Base-by-base conservation (phyloP, 1,140 invertebrate species). In the Nymphalis io region DNA sequence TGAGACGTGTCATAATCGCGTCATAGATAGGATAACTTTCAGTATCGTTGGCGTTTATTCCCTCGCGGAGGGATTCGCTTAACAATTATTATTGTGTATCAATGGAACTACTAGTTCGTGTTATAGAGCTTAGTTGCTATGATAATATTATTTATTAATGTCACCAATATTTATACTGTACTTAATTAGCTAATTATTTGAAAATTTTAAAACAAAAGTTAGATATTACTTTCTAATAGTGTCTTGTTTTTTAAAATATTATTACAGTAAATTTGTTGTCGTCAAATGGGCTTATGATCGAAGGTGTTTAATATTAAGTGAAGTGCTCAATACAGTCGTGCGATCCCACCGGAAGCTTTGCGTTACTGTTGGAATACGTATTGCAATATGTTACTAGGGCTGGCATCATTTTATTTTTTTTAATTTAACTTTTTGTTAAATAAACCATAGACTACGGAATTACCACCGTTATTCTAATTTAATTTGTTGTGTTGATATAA, bases 301-400 rank as follows among this genome's bases (percentile, higher is more conserved):
- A 15, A 51, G 58, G 44, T 72, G 57, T 65, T 65, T 75, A 42
- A 67, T 70, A 65, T 71, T 42, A 62, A 71, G 63, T 33, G 57
- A 70, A 55, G 70, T 63, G 59, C 64, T 16, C 13, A 39, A 40
- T 55, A 44, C 48, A 21, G 74, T 75, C 75, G 78, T 82, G 74
- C 73, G 73, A 74, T 79, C 79, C 76, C 82, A 85, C 67, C 81
- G 87, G 87, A 89, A 85, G 66, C 74, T 16, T n/a, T 27, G 44
- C 69, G 71, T 68, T 81, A 80, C 77, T 68, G 40, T 58, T 70
- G 72, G 87, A 84, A 87, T 89, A 87, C 80, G 81, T 77, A 89
- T 77, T 75, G 73, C 71, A 70, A 75, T 80, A 76, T 76, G 53
- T 80, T 8, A 4, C 5, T 57, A 74, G 73, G 73, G 73, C 12